A percentile compares a stretch with the other conserved stretches of the same genome.
Conservation (phyloP, 2,797 vertebrate species). For the Tenualosa thibaudeaui region DNA sequence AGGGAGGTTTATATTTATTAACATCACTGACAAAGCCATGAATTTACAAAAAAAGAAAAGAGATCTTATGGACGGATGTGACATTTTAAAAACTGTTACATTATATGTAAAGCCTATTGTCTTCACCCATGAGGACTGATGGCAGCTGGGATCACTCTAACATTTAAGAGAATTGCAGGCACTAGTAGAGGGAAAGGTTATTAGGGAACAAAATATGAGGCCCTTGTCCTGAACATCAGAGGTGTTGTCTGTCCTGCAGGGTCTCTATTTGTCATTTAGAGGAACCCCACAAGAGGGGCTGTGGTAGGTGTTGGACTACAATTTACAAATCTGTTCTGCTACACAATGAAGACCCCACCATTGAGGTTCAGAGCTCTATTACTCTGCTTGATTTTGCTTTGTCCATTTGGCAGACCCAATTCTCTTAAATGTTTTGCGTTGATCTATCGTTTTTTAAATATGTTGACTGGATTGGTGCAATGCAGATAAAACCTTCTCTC, state of each 20-base stretch:
- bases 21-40: not conserved
- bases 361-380: not conserved
- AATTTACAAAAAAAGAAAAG: not conserved
- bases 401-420: not conserved
- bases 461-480: slow-evolving; percentile 33
- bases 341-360: not conserved
- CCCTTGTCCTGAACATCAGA: not conserved
- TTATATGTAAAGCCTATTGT: not conserved
- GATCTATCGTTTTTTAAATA: slow-evolving; percentile 18
- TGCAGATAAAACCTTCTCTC: slow-evolving; percentile 42
- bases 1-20: not conserved
- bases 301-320: not conserved
- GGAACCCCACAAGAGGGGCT: not conserved
- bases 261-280: slow-evolving; percentile 16
- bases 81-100: not conserved
- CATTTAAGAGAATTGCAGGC: slow-evolving; percentile 28
- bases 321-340: not conserved
- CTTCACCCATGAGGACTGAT: not conserved
- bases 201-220: not conserved
- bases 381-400: not conserved
- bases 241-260: not conserved
- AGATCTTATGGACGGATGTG: not conserved
- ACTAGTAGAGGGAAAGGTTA: slow-evolving; percentile 30
- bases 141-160: slow-evolving; percentile 16
- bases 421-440: slow-evolving; percentile 28